A percentile compares a stretch with the other conserved stretches of the same genome.
Conservation (phyloP, 2,797 vertebrate genomes). For the Perodicticus potto region DNA sequence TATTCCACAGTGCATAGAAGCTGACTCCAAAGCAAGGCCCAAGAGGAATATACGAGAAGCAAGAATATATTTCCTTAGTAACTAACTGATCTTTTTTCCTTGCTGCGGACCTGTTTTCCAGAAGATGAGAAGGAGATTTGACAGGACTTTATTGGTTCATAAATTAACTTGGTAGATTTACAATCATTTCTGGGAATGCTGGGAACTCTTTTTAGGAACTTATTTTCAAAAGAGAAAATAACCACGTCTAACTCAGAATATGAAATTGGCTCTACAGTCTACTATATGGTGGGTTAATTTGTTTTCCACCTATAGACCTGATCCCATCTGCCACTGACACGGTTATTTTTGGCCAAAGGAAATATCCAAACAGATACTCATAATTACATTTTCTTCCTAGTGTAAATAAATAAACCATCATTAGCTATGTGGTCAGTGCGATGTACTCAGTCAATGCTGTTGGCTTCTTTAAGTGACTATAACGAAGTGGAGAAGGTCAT, state of each 20-base stretch:
- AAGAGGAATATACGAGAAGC: slow-evolving; percentile 76
- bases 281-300: background rate
- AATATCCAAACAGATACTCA: slow-evolving; percentile 61
- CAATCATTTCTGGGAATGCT: slow-evolving; percentile 77
- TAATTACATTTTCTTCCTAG: slow-evolving; percentile 44
- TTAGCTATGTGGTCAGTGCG: slow-evolving; percentile 25
- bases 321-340: slow-evolving; percentile 27
- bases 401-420: slow-evolving; percentile 58
- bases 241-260: slow-evolving; percentile 73
- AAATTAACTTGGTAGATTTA: slow-evolving; percentile 86
- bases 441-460: slow-evolving; percentile 17
- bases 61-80: slow-evolving; percentile 79
- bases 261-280: slow-evolving; percentile 60
- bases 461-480: slow-evolving; percentile 60
- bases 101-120: slow-evolving; percentile 79
- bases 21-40: slow-evolving; percentile 66
- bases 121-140: slow-evolving; percentile 83
- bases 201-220: slow-evolving; percentile 84
- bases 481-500: slow-evolving; percentile 60
- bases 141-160: slow-evolving; percentile 85
- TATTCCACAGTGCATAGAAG: slow-evolving; percentile 46
- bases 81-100: slow-evolving; percentile 62
- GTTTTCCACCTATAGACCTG: slow-evolving; percentile 22
- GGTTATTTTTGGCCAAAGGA: slow-evolving; percentile 61
- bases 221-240: slow-evolving; percentile 70